A percentile compares a stretch with the other conserved stretches of the same genome.
phyloP scores from a whole-genome alignment of 2,113 vertebrate genomes.

The Brachyistius frenatus region DNA sequence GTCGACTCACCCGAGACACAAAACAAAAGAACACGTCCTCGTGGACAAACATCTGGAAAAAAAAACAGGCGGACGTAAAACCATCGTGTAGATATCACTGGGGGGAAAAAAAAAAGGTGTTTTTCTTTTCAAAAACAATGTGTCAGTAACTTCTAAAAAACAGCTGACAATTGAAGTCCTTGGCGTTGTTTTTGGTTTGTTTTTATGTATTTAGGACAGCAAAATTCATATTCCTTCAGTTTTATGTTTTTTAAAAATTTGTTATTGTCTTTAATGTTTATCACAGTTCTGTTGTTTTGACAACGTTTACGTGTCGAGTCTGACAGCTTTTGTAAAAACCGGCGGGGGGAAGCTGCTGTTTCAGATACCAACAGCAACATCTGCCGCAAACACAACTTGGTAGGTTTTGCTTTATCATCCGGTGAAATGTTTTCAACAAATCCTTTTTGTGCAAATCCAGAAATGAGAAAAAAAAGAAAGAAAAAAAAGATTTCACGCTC shows the following conservation, averaged over 20 bases:
- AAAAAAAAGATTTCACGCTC: too few relatives aligned
- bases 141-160: background rate
- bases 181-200: too few relatives aligned
- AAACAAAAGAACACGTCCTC: background rate
- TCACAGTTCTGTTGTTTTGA: background rate
- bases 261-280: background rate
- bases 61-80: too few relatives aligned
- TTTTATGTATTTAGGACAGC: too few relatives aligned
- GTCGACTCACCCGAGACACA: background rate
- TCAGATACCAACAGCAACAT: background rate
- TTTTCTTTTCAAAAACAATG: too few relatives aligned
- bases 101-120: too few relatives aligned
- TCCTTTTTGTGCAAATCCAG: background rate
- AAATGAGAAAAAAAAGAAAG: too few relatives aligned
- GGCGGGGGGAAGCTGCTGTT: background rate
- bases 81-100: too few relatives aligned
- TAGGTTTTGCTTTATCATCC: background rate
- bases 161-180: conserved; percentile 2
- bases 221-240: too few relatives aligned
- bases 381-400: background rate
- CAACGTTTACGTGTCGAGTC: background rate
- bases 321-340: background rate
- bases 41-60: background rate
- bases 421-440: background rate
- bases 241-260: background rate